Base-by-base conservation (phyloP, 2,113 vertebrate species). In the Pangasianodon gigas region DNA sequence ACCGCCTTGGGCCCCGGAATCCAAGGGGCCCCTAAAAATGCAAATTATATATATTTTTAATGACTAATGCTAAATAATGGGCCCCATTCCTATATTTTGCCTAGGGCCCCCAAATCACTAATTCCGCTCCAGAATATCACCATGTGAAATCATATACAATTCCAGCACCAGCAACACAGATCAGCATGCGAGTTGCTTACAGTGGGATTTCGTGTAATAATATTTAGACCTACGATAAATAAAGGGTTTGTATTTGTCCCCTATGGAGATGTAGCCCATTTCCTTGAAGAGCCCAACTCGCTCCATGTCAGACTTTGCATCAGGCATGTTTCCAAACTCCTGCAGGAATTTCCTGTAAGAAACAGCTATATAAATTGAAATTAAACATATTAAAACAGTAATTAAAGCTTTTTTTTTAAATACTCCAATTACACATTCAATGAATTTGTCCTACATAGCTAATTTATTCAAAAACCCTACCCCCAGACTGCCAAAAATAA, bases 221-320 rank as follows among this genome's bases (percentile, higher is more conserved):
- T 74, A 37, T 41, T 88, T 89, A 77, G 48, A 90, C 95, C 92
- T 87, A 91, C 91, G 86, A 89, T 88, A 90, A 91, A 67, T 52
- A 41, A 86, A 60, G 19, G 97, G 92, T 6, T 90, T 89, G 81
- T 98, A 98, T 92, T 95, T 97, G 90, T 98, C 97, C 83, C 97
- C 97, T 79, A 97, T 91, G 58, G 95, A 96, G 67, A 97, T 71
- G 93, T 98, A 98, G 52, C 95, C 93, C 97, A 98, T 97, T 91
- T 98, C 97, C 89, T 96, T 96, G 92, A 98, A 98, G 90, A 98
- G 95, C 52, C 97, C 97, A 85, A 97, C 90, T 88, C 97, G 96
- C 60, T 98, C 97, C 98, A 98, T 97, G 52, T 98, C 97, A 0
- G 94, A 94, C 94, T 97, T 98, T 41, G 94, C 94, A 56, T 96